These are phyloP conservation scores for Phyllotreta cruciferae DNA, from an alignment of 2,888 invertebrate species.

Conservation along the genomic window DNA sequence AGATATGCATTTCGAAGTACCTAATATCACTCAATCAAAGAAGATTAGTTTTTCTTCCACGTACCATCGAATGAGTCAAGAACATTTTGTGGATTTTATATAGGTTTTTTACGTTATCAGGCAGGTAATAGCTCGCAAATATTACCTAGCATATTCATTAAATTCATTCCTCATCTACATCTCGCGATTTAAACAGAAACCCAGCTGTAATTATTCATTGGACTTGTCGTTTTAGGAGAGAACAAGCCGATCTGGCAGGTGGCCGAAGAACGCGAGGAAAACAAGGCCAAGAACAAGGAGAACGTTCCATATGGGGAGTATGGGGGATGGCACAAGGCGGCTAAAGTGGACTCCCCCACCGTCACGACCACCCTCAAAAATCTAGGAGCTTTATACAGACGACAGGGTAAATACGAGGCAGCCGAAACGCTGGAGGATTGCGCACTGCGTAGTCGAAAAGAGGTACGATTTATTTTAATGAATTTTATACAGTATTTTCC, in stretches of 20 bases:
- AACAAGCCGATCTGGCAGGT: conserved; percentile 98
- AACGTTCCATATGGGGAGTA: conserved; percentile 91
- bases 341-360: conserved; percentile 96
- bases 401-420: conserved; percentile 99
- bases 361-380: conserved; percentile 98
- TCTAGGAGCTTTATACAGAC: conserved; percentile 94
- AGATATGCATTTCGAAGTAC: not conserved
- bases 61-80: too few species aligned
- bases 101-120: too few species aligned
- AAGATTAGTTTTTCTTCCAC: too few species aligned
- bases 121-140: too few species aligned
- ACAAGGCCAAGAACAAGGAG: conserved; percentile 85
- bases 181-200: not conserved
- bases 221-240: conserved; percentile 66
- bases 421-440: conserved; percentile 99
- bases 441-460: conserved; percentile 93
- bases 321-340: conserved; percentile 97
- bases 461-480: conserved; percentile 66
- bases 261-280: conserved; percentile 98
- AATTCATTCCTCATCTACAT: not conserved
- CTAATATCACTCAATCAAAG: too few species aligned
- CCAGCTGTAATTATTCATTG: not conserved
- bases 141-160: too few species aligned
- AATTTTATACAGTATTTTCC: too few species aligned
- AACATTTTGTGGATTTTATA: too few species aligned